These are phyloP conservation scores for Acanthisitta chloris DNA, from an alignment of 2,113 vertebrate species.

Conservation along the genomic window DNA sequence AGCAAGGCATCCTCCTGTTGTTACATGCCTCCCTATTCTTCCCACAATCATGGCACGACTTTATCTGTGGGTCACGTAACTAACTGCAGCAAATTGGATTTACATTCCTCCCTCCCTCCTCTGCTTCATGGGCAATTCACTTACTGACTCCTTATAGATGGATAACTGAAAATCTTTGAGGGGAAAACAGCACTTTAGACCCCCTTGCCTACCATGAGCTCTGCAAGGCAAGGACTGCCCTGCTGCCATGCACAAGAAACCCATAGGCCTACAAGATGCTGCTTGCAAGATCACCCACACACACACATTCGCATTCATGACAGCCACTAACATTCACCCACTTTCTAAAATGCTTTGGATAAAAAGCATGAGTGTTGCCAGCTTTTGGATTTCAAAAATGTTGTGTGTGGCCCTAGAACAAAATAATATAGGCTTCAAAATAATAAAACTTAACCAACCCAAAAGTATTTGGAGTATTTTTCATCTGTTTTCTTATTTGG, in stretches of 20 bases:
- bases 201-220: not conserved
- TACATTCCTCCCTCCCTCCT: not conserved
- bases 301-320: not conserved
- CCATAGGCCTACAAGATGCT: fast-evolving
- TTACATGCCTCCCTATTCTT: not conserved
- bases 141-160: not conserved
- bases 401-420: constrained; percentile 53
- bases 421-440: constrained; percentile 41
- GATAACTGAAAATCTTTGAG: not conserved
- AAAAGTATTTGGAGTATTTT: constrained; percentile 52
- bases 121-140: not conserved
- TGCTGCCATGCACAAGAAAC: not conserved
- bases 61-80: not conserved
- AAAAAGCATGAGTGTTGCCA: not conserved
- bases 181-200: not conserved
- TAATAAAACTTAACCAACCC: constrained; percentile 38
- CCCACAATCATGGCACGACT: not conserved
- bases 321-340: not conserved
- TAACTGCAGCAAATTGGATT: not conserved
- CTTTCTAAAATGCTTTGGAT: constrained; percentile 4
- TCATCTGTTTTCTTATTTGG: constrained; percentile 49
- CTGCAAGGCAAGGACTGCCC: not conserved
- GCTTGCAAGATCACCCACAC: not conserved
- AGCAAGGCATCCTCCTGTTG: not conserved
- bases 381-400: constrained; percentile 19